Base-by-base conservation (phyloP, 2,113 vertebrate species). In the Syrmaticus mikado region DNA sequence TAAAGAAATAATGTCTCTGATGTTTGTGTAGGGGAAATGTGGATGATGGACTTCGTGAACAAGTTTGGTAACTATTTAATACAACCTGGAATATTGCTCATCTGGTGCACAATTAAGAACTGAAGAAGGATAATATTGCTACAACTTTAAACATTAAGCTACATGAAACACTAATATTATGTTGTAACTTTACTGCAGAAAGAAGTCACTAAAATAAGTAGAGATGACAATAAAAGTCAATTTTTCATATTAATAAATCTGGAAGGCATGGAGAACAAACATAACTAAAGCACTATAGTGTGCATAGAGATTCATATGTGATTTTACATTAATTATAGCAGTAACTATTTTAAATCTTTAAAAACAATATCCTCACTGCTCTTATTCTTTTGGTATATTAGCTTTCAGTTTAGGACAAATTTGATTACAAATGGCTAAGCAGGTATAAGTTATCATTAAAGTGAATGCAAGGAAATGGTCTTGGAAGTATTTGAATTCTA, bases 201-300 rank as follows among this genome's bases (percentile, higher is more conserved):
- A 3, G 3, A 2, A 30, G 40, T 8, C 40, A n/a, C 25, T 77
- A 55, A 82, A 58, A 6, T 28, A 78, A 58, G 1, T 21, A 30
- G 12, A 66, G 24, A 22, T 0, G 1, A 30, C 25, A 64, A 66
- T 4, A 7, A 77, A 93, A 81, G 3, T 1, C 13, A 83, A 2
- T 2, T 40, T 74, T 70, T 17, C 25, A 0, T 50, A 38, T 30
- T 2, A 87, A 76, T 76, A 72, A 76, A 57, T 66, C n/a, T 40
- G 48, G 8, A 3, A 48, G n/a, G 27, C 13, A 5, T 65, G 11
- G 14, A 46, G 66, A 19, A 50, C 4, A 91, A 87, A 45, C 18
- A 28, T 71, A 24, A 48, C 13, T 64, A 53, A 90, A 88, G 3
- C 1, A 1, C 5, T 50, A 32, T 2, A 2, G 17, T 0, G 0